Evolutionary conservation across 2,888 invertebrate genomes (phyloP).

Genomic region (Gandaritis pyraliata): DNA sequence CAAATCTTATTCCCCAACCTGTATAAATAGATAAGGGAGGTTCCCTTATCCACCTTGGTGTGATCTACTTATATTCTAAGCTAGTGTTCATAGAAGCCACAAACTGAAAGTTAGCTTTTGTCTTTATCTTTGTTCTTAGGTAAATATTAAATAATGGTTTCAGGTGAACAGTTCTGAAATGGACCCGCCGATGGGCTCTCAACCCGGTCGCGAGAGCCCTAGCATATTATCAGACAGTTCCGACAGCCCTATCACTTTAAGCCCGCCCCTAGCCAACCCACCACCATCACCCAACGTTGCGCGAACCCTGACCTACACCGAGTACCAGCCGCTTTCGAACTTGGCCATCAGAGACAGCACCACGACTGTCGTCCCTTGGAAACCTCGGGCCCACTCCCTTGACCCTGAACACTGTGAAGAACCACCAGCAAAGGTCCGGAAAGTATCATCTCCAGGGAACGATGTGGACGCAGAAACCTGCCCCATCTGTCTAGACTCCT

Average conservation of each 20-base stretch:
- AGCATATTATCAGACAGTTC: slow-evolving; percentile 17
- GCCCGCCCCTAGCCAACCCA: slow-evolving; percentile 8
- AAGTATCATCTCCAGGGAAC: slow-evolving; percentile 52
- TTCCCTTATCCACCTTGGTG: too few species aligned
- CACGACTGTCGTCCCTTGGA: background rate
- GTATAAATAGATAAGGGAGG: too few species aligned
- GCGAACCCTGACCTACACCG: background rate
- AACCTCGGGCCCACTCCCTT: background rate
- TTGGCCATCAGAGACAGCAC: background rate
- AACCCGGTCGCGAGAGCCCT: slow-evolving; percentile 18
- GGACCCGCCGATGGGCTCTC: slow-evolving; percentile 14
- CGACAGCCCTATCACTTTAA: slow-evolving; percentile 5
- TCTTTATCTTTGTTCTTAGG: too few species aligned
- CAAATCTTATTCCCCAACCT: too few species aligned
- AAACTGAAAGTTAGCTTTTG: too few species aligned
- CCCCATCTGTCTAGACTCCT: slow-evolving; percentile 94
- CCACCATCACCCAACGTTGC: slow-evolving; percentile 12
- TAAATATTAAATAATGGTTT: background rate
- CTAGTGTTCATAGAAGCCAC: too few species aligned
- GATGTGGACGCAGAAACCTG: slow-evolving; percentile 90
- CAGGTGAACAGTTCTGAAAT: slow-evolving; percentile 12
- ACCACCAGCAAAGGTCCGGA: slow-evolving; percentile 62
- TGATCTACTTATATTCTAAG: too few species aligned
- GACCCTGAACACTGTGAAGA: slow-evolving; percentile 26
- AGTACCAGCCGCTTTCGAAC: background rate